These are phyloP conservation scores for Lagopus muta DNA, from an alignment of 2,113 vertebrate genomes.

Conservation along the genomic window DNA sequence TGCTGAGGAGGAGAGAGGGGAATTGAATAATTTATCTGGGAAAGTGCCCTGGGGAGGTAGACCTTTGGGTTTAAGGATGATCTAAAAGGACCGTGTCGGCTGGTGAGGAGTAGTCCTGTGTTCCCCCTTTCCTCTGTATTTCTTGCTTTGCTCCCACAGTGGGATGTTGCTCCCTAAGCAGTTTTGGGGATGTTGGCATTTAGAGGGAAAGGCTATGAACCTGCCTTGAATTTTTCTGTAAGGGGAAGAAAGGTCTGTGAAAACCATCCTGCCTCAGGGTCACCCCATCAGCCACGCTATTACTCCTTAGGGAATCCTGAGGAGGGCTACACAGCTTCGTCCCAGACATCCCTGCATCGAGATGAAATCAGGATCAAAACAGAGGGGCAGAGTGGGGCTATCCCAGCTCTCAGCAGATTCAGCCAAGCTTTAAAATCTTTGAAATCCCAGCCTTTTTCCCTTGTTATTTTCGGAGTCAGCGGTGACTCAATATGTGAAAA, in stretches of 20 bases:
- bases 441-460: background rate
- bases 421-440: background rate
- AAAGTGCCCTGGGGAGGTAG: background rate
- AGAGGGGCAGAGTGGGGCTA: background rate
- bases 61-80: background rate
- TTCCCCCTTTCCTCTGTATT: background rate
- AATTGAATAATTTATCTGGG: background rate
- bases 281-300: rapidly evolving
- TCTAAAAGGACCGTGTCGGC: background rate
- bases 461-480: background rate
- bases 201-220: background rate
- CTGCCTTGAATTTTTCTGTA: background rate
- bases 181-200: background rate
- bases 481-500: slow-evolving; percentile 14
- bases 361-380: background rate
- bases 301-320: background rate
- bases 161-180: background rate
- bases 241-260: background rate
- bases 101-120: background rate
- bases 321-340: background rate
- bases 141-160: background rate
- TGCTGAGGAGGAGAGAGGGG: background rate
- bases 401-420: background rate
- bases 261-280: background rate
- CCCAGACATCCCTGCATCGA: background rate